Percentiles rank a stretch among this genome's conserved stretches.
Conservation (phyloP, 2,888 invertebrate species). For the Heliconius erato region DNA sequence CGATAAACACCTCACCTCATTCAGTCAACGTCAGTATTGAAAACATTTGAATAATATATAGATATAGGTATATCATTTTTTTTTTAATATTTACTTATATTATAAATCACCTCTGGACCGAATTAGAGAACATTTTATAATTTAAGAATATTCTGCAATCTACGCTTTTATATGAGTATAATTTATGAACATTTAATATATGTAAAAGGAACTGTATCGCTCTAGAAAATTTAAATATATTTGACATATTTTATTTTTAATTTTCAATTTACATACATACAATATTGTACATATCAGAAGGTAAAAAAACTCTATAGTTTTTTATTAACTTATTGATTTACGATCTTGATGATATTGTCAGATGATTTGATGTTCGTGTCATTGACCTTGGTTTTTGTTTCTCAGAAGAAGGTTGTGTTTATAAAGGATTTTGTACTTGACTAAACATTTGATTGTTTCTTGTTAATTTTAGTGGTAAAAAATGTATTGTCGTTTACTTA, state of each 20-base stretch:
- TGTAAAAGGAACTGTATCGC: background rate
- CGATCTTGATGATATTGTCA: slow-evolving; percentile 25
- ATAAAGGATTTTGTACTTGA: slow-evolving; percentile 39
- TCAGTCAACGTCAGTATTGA: too few species aligned
- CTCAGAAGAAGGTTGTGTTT: slow-evolving; percentile 24
- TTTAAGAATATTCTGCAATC: background rate
- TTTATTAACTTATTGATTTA: slow-evolving; percentile 29
- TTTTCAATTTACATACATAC: background rate
- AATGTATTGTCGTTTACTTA: background rate
- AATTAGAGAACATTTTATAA: background rate
- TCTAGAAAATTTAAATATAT: background rate
- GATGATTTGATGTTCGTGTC: slow-evolving; percentile 26
- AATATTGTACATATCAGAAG: background rate
- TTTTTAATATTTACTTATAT: background rate
- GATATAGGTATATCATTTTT: too few species aligned
- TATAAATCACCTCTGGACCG: background rate
- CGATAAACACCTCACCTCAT: too few species aligned
- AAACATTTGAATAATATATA: too few species aligned
- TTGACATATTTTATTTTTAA: background rate
- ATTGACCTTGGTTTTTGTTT: slow-evolving; percentile 44
- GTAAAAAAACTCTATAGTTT: slow-evolving; percentile 6
- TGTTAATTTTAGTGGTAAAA: slow-evolving; percentile 9
- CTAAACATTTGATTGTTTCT: slow-evolving; percentile 30
- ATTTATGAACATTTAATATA: background rate
- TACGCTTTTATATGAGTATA: background rate